Evolutionary conservation across 1,140 invertebrate genomes (phyloP).

Genomic region (Andrena cerasifolii): DNA sequence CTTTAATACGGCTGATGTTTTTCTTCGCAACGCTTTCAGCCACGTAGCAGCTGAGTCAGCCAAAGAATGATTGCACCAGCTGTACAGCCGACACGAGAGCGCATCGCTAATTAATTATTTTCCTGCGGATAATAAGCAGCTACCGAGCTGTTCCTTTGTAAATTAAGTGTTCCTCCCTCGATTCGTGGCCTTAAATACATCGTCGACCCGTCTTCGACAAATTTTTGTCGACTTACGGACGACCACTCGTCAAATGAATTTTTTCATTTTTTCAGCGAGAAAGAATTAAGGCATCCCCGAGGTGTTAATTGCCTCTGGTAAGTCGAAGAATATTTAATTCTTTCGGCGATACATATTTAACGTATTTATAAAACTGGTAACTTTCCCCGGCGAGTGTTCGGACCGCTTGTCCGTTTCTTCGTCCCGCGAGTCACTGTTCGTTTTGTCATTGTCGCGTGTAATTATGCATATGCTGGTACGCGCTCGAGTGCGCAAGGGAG

Average conservation of each 20-base stretch:
- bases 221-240: no score
- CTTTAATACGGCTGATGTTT: constrained; percentile 51
- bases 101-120: constrained; percentile 65
- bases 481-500: constrained; percentile 27
- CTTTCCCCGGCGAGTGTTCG: constrained; percentile 7
- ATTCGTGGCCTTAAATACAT: constrained; percentile 1
- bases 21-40: constrained; percentile 37
- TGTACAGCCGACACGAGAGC: constrained; percentile 34
- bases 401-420: constrained; percentile 23
- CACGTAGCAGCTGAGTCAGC: constrained; percentile 52
- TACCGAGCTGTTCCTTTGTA: constrained; percentile 43
- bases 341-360: no score
- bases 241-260: no score
- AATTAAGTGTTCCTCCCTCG: constrained; percentile 18
- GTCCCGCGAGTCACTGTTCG: constrained; percentile 44
- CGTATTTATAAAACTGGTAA: constrained; percentile 9
- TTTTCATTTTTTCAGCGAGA: no score
- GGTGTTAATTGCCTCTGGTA: background rate
- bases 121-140: constrained; percentile 48
- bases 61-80: constrained; percentile 51
- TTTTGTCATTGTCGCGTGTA: constrained; percentile 61
- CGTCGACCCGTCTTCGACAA: constrained; percentile 2
- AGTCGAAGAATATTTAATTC: background rate
- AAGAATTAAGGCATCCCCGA: background rate
- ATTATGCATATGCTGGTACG: constrained; percentile 32